Evolutionary conservation across 2,888 invertebrate species (phyloP).

Genomic region (Melipona beecheii): DNA sequence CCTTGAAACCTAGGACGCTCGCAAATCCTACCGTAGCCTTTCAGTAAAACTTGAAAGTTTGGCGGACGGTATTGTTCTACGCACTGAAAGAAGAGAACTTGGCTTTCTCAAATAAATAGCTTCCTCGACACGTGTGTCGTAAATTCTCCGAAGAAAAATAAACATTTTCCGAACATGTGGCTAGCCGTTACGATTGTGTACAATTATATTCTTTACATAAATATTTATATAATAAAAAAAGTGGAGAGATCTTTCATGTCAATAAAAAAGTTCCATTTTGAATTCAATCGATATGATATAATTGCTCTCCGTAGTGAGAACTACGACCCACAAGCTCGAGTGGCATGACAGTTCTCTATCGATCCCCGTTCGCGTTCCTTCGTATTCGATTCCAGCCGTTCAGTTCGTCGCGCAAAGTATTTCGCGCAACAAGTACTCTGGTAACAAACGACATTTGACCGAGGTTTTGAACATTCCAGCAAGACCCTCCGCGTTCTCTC

Average conservation of each 20-base stretch:
- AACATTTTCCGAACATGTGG: no score
- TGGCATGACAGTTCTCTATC: conserved; percentile 32
- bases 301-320: conserved; percentile 14
- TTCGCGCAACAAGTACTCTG: conserved; percentile 65
- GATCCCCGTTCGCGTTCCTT: conserved; percentile 38
- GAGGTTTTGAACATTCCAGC: conserved; percentile 32
- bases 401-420: conserved; percentile 29
- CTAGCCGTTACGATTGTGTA: no score
- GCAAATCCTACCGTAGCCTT: no score
- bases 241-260: background rate
- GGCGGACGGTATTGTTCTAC: no score
- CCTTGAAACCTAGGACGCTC: no score
- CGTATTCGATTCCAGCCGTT: conserved; percentile 25
- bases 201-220: no score
- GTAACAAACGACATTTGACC: conserved; percentile 38
- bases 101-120: no score
- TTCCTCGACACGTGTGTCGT: no score
- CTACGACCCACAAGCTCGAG: conserved; percentile 3
- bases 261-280: background rate
- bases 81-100: no score
- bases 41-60: no score
- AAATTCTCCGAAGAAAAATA: no score
- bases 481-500: conserved; percentile 4
- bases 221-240: no score
- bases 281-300: background rate